phyloP scores from a whole-genome alignment of 2,888 invertebrate species.

The Sphaerophoria rueppellii region DNA sequence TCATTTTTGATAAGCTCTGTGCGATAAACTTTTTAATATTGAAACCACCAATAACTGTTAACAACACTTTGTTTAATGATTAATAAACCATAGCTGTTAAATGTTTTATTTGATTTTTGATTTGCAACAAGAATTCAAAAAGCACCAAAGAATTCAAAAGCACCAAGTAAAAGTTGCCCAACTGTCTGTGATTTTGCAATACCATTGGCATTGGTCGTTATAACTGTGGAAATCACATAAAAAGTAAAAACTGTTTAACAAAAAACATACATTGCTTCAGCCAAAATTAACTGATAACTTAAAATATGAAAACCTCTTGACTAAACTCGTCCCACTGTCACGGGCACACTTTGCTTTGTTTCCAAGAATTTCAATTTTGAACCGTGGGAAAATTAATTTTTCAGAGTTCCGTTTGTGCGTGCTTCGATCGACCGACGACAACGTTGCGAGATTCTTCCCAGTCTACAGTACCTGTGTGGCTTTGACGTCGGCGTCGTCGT shows the following conservation, averaged over 20 bases:
- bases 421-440: not conserved
- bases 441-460: not conserved
- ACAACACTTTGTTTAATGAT: constrained; percentile 20
- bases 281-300: not conserved
- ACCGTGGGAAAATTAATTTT: constrained; percentile 65
- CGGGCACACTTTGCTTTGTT: constrained; percentile 44
- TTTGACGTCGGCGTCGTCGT: not conserved
- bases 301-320: not conserved
- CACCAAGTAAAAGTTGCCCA: constrained; percentile 66
- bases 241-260: rapidly evolving
- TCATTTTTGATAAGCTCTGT: not conserved
- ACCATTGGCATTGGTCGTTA: not conserved
- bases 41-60: constrained; percentile 14
- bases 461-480: not conserved
- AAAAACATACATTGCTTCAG: not conserved
- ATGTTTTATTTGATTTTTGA: constrained; percentile 37
- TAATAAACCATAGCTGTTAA: constrained; percentile 31
- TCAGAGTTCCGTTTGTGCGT: constrained; percentile 40
- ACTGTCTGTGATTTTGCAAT: constrained; percentile 53
- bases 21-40: constrained; percentile 1
- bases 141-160: constrained; percentile 31
- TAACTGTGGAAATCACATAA: not conserved
- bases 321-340: not conserved
- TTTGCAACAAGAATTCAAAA: constrained; percentile 47
- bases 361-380: constrained; percentile 65